These are phyloP conservation scores for Dreissena rostriformis DNA, from an alignment of 1,140 invertebrate genomes.

Conservation along the genomic window DNA sequence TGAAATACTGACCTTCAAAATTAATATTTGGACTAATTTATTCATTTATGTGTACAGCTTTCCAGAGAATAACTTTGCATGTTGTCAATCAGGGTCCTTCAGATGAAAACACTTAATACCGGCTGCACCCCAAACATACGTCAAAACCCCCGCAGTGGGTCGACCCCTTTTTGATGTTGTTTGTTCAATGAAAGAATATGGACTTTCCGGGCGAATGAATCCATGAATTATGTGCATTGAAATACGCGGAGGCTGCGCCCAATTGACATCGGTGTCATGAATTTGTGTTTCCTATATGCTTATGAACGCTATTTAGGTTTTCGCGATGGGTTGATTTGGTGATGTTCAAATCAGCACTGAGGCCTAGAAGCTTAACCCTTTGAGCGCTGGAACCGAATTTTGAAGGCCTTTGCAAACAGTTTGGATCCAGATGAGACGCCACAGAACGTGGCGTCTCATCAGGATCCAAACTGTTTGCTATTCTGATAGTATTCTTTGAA, in stretches of 20 bases:
- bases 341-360: too few species aligned
- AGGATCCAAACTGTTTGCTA: too few species aligned
- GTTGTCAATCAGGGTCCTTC: conserved; percentile 36
- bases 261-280: conserved; percentile 25
- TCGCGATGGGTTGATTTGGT: too few species aligned
- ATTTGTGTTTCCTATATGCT: conserved; percentile 19
- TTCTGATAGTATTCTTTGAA: too few species aligned
- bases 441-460: too few species aligned
- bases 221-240: conserved; percentile 34
- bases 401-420: too few species aligned
- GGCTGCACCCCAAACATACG: conserved; percentile 16
- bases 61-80: conserved; percentile 22
- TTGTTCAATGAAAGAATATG: conserved; percentile 49
- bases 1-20: conserved; percentile 49
- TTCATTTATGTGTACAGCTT: conserved; percentile 45
- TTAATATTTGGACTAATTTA: conserved; percentile 53
- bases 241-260: conserved; percentile 15
- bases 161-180: conserved; percentile 45
- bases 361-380: too few species aligned
- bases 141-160: conserved; percentile 5
- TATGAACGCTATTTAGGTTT: conserved; percentile 15
- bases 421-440: too few species aligned
- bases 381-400: too few species aligned
- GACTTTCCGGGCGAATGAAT: conserved; percentile 38
- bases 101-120: not conserved